phyloP scores from a whole-genome alignment of 2,113 vertebrate genomes.

The Eulemur rufifrons region DNA sequence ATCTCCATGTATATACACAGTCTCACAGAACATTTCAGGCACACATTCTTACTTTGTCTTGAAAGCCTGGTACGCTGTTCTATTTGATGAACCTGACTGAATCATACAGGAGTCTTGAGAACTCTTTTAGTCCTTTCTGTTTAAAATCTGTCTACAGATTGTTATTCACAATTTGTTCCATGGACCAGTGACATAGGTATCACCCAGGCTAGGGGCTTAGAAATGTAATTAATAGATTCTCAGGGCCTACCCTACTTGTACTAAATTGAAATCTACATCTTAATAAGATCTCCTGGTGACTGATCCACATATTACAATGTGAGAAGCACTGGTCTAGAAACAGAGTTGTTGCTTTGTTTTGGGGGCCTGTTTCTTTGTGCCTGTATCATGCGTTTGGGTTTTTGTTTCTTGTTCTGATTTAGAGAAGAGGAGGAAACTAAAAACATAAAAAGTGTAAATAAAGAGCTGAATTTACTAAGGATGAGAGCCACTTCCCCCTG shows the following conservation, averaged over 20 bases:
- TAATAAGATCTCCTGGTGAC: neutral
- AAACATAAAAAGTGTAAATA: neutral
- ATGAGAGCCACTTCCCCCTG: neutral
- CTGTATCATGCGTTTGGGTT: neutral
- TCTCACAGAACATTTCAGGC: neutral
- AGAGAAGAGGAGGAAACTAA: conserved; percentile 7
- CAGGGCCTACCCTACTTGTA: neutral
- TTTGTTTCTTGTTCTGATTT: neutral
- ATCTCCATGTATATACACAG: neutral
- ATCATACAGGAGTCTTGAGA: neutral
- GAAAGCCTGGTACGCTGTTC: neutral
- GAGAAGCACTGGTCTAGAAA: neutral
- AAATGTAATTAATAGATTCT: neutral
- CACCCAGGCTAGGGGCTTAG: neutral
- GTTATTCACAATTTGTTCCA: neutral
- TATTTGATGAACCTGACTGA: conserved; percentile 8
- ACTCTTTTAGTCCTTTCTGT: conserved; percentile 19
- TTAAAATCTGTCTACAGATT: neutral
- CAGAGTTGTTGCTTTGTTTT: neutral
- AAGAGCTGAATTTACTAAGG: neutral
- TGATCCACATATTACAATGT: neutral
- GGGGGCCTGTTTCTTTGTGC: neutral
- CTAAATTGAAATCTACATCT: neutral
- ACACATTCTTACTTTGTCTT: neutral
- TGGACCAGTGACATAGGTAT: neutral